Base-by-base conservation (phyloP, 2,888 invertebrate genomes). In the Odontocerum albicorne region DNA sequence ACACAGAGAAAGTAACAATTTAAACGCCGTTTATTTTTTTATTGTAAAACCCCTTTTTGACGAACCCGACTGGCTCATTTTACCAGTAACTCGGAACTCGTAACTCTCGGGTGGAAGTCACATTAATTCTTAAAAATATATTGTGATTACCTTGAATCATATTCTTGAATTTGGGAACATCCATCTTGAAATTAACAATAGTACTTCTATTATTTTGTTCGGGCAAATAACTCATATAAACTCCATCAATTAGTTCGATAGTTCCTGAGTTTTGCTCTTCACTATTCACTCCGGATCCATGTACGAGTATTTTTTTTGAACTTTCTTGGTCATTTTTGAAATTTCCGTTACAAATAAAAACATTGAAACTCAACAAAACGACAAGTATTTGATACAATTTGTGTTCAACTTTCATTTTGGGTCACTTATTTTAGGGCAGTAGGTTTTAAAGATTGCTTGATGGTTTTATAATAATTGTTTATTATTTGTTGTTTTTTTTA, bases 221-320 rank as follows among this genome's bases (percentile, higher is more conserved):
- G 2, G 21, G n/a, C 10, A 46, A 32, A 42, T 45, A 58, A 33
- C 54, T 54, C 57, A 58, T 46, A 6, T 31, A 39, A 31, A 54
- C 21, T 2, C 57, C 57, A 15, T 58, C 57, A 21, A 21, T 20
- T n/a, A 58, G 20, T 12, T 58, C 54, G 19, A 45, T 10, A 36
- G 15, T 17, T 15, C 22, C 45, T 8, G n/a, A n/a, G 10, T 19
- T 44, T 17, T 27, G 4, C 4, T 27, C 10, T 27, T 27, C 27
- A 10, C 27, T 10, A 10, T 4, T 27, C 27, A 27, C 27, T n/a
- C n/a, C n/a, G n/a, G n/a, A n/a, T n/a, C n/a, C n/a, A n/a, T n/a
- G 3, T 35, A 21, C 2, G 35, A 35, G 13, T 15, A 3, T 35
- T 13, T 35, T 13, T 16, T 15, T 35, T 35, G 10, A 15, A 1